Evolutionary conservation across 2,888 invertebrate species (phyloP).

Genomic region (Oxyteleia sp.): DNA sequence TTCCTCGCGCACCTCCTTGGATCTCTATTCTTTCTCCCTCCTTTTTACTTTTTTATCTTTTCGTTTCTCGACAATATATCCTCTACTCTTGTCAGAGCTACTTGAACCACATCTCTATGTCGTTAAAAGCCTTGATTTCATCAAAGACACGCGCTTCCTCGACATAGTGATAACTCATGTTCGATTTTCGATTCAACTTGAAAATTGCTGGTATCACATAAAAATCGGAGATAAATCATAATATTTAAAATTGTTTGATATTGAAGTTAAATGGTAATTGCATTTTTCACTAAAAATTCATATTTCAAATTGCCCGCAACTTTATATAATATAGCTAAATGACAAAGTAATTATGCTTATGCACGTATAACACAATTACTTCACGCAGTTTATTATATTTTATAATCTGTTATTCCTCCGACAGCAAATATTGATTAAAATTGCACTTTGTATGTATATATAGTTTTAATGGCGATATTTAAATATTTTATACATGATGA

Average conservation of each 20-base stretch:
- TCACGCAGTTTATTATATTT: not conserved
- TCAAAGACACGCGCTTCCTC: slow-evolving; percentile 63
- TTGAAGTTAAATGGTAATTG: not conserved
- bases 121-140: slow-evolving; percentile 70
- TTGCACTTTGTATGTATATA: too few relatives aligned
- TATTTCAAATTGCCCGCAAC: too few relatives aligned
- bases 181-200: slow-evolving; percentile 60
- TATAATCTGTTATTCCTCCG: too few relatives aligned
- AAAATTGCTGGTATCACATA: slow-evolving; percentile 52
- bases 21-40: slow-evolving; percentile 49
- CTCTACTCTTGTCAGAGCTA: slow-evolving; percentile 53
- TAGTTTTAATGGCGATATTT: too few relatives aligned
- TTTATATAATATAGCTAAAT: not conserved
- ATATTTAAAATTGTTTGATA: too few relatives aligned
- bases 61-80: slow-evolving; percentile 62
- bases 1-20: slow-evolving; percentile 22
- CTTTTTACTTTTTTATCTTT: slow-evolving; percentile 41
- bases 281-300: not conserved
- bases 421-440: too few relatives aligned
- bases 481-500: too few relatives aligned
- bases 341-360: not conserved
- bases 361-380: slow-evolving; percentile 25
- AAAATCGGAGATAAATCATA: slow-evolving; percentile 28
- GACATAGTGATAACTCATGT: slow-evolving; percentile 58
- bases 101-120: slow-evolving; percentile 65